phyloP scores from a whole-genome alignment of 2,113 vertebrate species.

The Brachionichthys hirsutus region DNA sequence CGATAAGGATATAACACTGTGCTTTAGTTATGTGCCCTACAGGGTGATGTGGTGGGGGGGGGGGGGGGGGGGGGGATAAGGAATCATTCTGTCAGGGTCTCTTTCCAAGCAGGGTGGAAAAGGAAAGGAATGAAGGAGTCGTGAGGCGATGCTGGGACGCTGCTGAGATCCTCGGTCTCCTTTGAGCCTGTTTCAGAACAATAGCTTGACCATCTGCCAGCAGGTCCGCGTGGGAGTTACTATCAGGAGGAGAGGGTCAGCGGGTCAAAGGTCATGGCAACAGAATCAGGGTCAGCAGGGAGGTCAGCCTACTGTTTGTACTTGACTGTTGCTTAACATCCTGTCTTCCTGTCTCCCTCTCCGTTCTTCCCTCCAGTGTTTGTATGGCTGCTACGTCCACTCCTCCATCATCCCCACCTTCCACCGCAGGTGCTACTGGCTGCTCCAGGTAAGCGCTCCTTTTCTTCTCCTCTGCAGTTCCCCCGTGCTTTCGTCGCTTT shows the following conservation, averaged over 20 bases:
- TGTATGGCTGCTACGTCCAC: constrained; percentile 98
- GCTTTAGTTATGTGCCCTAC: constrained; percentile 64
- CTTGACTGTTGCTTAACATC: constrained; percentile 29
- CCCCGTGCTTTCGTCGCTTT: constrained; percentile 27
- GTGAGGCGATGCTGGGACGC: constrained; percentile 10
- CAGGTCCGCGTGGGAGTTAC: constrained; percentile 39
- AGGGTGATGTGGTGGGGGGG: constrained; percentile 30
- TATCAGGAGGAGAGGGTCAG: constrained; percentile 20
- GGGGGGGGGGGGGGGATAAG: constrained; percentile 9
- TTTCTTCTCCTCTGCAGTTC: constrained; percentile 29
- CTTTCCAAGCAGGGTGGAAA: constrained; percentile 33
- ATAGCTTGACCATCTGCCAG: constrained; percentile 58
- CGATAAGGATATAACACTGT: constrained; percentile 75
- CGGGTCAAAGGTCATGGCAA: constrained; percentile 52
- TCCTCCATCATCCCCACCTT: constrained; percentile 99
- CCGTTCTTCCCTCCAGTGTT: constrained; percentile 81
- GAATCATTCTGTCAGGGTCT: constrained; percentile 63
- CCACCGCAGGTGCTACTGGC: constrained; percentile 99
- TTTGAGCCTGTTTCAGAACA: constrained; percentile 55
- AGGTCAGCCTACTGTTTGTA: constrained; percentile 28
- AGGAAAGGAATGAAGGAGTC: constrained; percentile 18
- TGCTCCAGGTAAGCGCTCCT: constrained; percentile 91
- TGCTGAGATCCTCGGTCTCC: constrained; percentile 23
- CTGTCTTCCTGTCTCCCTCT: constrained; percentile 41
- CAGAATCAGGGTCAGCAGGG: constrained; percentile 26